Evolutionary conservation across 1,140 invertebrate genomes (phyloP), one percentile per base, ranked within the genome.

Genomic region (Leguminivora glycinivorella): DNA sequence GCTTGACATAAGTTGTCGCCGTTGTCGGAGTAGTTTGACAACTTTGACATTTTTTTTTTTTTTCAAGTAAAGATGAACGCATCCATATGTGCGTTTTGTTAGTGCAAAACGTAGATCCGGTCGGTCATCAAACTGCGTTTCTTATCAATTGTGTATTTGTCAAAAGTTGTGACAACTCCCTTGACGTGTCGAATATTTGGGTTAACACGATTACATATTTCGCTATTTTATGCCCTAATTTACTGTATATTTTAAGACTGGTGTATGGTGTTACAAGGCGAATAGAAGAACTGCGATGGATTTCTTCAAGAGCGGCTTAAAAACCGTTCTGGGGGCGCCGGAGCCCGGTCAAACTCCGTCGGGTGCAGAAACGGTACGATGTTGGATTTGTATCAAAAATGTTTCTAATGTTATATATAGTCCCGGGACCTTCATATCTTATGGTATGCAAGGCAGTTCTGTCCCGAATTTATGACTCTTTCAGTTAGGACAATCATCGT

Each of bases 291-390:
- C 43, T 43, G 82, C 78, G 73, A 97, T 98, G 96, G 96, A 97
- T 88, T 97, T 96, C 87, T 94, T 98, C 71, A 96, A 96, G 92
- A 97, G 96, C 87, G 95, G 96, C 70, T 92, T 97, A 56, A 97
- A 97, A 90, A 96, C 96, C n/a, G 96, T 98, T 73, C 92, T 99
- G 31, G 97, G 97, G n/a, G 89, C 95, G 60, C 95, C 94, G 17
- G 94, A 95, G 76, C 94, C 95, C 56, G 96, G 94, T 70, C 94
- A 93, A 75, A 94, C 95, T 81, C 95, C 95, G 38, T 94, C 96
- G 52, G 95, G 94, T 40, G 96, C 96, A 69, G 97, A 98, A 93
- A 98, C 96, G 74, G 97, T 98, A 94, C 92, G 83, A 79, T 63
- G 26, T 78, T 76, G 25, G 22, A 69, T 68, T 68, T 68, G 34